Base-by-base conservation (phyloP, 2,888 invertebrate species). In the Muschampia plurimacula region DNA sequence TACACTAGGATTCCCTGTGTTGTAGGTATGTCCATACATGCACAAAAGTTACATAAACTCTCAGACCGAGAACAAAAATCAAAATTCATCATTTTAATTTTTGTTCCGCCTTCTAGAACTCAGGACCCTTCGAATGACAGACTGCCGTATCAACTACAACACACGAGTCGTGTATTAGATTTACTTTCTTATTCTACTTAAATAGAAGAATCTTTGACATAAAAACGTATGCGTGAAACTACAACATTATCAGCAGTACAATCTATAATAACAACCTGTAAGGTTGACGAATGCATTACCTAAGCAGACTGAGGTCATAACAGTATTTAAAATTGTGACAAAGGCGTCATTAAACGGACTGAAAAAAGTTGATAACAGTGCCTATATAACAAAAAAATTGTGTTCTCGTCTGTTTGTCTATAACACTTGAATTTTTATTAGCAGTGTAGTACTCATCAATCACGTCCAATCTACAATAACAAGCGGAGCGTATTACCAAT, bases 211-310 rank as follows among this genome's bases (percentile, higher is more conserved):
- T n/a, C n/a, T 28, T 2, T 28, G 28, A 32, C 32, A 32, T 32
- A 32, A 32, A 32, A 3, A 2, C 2, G 32, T 32, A 32, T 32
- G 49, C 8, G 52, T 15, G 15, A 8, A 52, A 52, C 52, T 52
- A 5, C 15, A 15, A 52, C 52, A 10, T 5, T 57, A 55, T 22
- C 55, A 22, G 22, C 5, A 3, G 57, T 57, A 12, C 1, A 28
- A 57, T 32, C 22, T 32, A 4, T 57, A 57, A 28, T 12, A 59
- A 12, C 22, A 12, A 10, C n/a, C 75, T 75, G 73, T 80, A 79
- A 67, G 66, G 71, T 74, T 80, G 78, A 84, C 80, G 78, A 82
- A 82, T 79, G 75, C 74, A 74, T 84, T 83, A 83, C 81, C 81
- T 83, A 84, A 86, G 67, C 69, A 65, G 28, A 73, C 60, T 79